Evolutionary conservation across 2,888 invertebrate genomes (phyloP).

Genomic region (Linhomoeus sp.): DNA sequence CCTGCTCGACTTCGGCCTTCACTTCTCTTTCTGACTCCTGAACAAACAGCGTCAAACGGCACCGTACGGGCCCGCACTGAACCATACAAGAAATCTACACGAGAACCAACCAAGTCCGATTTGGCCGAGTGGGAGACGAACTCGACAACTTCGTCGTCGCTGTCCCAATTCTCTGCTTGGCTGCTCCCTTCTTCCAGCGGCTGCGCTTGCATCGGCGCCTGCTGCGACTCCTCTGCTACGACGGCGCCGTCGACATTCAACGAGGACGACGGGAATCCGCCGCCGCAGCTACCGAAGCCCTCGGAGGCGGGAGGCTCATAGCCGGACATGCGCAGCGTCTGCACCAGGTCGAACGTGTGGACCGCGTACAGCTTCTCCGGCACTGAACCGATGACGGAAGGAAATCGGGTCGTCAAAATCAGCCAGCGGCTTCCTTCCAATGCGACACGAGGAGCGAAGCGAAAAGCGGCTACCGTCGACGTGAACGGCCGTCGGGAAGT

Average conservation of each 20-base stretch:
- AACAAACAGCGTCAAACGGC: no score
- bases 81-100: no score
- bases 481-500: constrained; percentile 59
- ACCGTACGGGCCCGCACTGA: no score
- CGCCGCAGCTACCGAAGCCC: background rate
- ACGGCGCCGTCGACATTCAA: no score
- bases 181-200: constrained; percentile 1
- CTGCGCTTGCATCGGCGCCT: no score
- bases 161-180: background rate
- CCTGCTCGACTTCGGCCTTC: background rate
- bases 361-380: constrained; percentile 17
- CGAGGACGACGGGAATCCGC: no score
- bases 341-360: constrained; percentile 15
- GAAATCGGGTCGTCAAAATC: background rate
- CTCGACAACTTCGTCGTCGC: no score
- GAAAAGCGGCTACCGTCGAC: constrained; percentile 37
- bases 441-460: no score
- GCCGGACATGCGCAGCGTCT: constrained; percentile 18
- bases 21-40: background rate
- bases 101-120: no score
- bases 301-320: constrained; percentile 10
- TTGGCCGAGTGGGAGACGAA: no score
- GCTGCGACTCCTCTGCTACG: background rate
- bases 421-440: no score
- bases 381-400: constrained; percentile 10